Evolutionary conservation across 1,140 invertebrate genomes (phyloP), one percentile per base, ranked within the genome.

Genomic region (Saccostrea echinata): DNA sequence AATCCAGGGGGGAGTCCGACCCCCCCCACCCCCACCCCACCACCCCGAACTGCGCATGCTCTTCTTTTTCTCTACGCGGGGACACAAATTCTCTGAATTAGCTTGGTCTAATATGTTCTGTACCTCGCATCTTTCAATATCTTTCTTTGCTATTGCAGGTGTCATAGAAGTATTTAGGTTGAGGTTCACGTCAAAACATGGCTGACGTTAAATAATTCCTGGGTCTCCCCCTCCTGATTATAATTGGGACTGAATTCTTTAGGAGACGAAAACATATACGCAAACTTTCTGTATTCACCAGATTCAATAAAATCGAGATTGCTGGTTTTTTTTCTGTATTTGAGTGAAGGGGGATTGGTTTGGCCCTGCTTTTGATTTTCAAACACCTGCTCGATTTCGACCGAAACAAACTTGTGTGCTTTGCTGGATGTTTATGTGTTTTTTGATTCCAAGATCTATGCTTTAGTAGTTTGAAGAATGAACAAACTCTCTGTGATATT

Each of bases 201-300:
- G n/a, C n/a, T n/a, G n/a, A n/a, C n/a, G n/a, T n/a, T n/a, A n/a
- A n/a, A n/a, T n/a, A n/a, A n/a, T 86, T 24, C 43, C 76, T n/a
- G 88, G 86, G 13, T 88, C 83, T 13, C 86, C n/a, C n/a, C n/a
- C n/a, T 88, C 51, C 55, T 51, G 85, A 85, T 84, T 57, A 64
- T 6, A 0, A 86, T 27, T 21, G 68, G 3, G 71, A 71, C 43
- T 18, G 85, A 83, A 4, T 27, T 16, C 18, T 57, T 80, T 21
- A 86, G 1, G 71, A 84, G 76, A 71, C 81, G 33, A 91, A 91
- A 13, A 86, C 86, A 71, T 85, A 13, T 76, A 88, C 55, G 53
- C 88, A 87, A 53, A 87, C 90, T 18, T n/a, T n/a, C n/a, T n/a
- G n/a, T n/a, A n/a, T n/a, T n/a, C n/a, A n/a, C n/a, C n/a, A n/a